Conservation (phyloP, 2,888 invertebrate genomes). For the Cabera pusaria region DNA sequence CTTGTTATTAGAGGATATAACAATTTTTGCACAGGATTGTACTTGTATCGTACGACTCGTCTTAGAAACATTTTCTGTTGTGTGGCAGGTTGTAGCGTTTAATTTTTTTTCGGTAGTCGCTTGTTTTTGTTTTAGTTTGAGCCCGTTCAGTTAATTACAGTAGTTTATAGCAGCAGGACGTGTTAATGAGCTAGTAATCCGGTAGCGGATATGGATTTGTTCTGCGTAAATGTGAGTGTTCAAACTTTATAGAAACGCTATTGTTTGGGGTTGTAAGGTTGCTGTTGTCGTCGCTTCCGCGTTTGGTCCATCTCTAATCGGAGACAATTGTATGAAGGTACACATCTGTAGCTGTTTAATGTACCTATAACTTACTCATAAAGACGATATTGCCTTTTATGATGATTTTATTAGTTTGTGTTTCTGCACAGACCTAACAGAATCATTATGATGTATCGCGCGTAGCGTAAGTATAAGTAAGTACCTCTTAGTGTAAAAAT, state of each 20-base stretch:
- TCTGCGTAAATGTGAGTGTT: slow-evolving; percentile 49
- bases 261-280: slow-evolving; percentile 23
- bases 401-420: too few relatives aligned
- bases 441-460: too few relatives aligned
- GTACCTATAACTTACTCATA: too few relatives aligned
- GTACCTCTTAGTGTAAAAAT: too few relatives aligned
- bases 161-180: slow-evolving; percentile 56
- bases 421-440: too few relatives aligned
- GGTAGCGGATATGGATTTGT: slow-evolving; percentile 62
- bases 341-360: too few relatives aligned
- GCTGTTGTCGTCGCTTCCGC: slow-evolving; percentile 14
- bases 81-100: slow-evolving; percentile 45
- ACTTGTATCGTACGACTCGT: slow-evolving; percentile 51
- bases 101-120: slow-evolving; percentile 45
- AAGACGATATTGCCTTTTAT: too few relatives aligned
- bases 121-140: slow-evolving; percentile 56
- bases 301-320: slow-evolving; percentile 8
- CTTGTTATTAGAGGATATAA: slow-evolving; percentile 15
- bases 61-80: slow-evolving; percentile 36
- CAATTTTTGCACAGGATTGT: slow-evolving; percentile 14
- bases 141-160: slow-evolving; percentile 73
- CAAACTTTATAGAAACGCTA: slow-evolving; percentile 23
- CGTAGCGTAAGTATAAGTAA: too few relatives aligned
- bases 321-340: too few relatives aligned
- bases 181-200: slow-evolving; percentile 55